Base-by-base conservation (phyloP, 2,888 invertebrate species). In the Trissolcus brochymenae region DNA sequence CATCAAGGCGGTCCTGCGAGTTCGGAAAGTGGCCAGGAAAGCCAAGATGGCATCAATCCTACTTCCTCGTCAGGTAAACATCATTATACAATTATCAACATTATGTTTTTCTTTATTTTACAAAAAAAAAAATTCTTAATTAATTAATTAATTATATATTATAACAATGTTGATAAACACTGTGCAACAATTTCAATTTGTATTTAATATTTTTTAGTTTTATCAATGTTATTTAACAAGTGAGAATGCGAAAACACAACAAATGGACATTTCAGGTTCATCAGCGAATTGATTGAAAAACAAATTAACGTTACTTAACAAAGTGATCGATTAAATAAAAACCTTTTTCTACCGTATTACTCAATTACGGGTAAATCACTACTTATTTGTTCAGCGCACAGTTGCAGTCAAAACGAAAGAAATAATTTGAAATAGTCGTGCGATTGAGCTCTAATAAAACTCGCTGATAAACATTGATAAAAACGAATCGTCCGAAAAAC, bases 1-100 rank as follows among this genome's bases (percentile, higher is more conserved):
- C 88, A 85, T 79, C 87, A 84, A 78, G 86, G 87, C 50, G 88
- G 89, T 57, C 89, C 89, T 35, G 85, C 87, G 78, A 88, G 88
- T 79, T 87, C 88, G 41, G 88, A 87, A 80, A 87, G 89, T 67
- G 88, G 89, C 73, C 87, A 89, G 68, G 88, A 88, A 76, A 87
- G 89, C 65, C 88, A 89, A 79, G 88, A 88, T 80, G 86, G 87
- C 35, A 88, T 88, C 85, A 87, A 88, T 25, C 86, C 87, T 55
- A 85, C 87, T 21, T 86, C 87, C 6, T 82, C 86, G 46, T 84
- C 88, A 62, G 85, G 87, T 85, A 81, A 83, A 13, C 76, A 54
- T 25, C 54, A 54, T 59, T 57, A 56, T 46, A 19, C 19, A 19
- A 19, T 19, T 19, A 2, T 19, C 19, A 1, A 19, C 19, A 19